phyloP scores from a whole-genome alignment of 2,888 invertebrate species.

The Pachydiplax longipennis region DNA sequence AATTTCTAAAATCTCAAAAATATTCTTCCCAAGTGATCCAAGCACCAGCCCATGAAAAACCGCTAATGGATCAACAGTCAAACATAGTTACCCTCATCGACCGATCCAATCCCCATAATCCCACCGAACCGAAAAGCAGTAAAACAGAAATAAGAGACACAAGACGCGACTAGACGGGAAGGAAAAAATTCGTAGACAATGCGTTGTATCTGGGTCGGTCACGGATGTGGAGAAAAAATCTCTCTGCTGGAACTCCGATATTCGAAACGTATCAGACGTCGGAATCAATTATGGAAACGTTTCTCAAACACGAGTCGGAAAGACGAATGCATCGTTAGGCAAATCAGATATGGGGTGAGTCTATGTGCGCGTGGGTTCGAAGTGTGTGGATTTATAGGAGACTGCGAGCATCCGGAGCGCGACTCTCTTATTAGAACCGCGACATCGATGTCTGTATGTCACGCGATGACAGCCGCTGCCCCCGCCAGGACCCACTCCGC shows the following conservation, averaged over 20 bases:
- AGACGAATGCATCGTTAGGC: not conserved
- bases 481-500: not conserved
- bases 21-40: too few species aligned
- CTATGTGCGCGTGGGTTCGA: too few species aligned
- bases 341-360: not conserved
- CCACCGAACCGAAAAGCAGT: too few species aligned
- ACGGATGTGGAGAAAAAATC: not conserved
- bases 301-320: not conserved
- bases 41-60: too few species aligned
- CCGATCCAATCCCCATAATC: too few species aligned
- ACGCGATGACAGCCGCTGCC: not conserved
- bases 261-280: not conserved
- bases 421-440: not conserved
- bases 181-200: too few species aligned
- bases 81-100: too few species aligned
- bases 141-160: too few species aligned
- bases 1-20: too few species aligned
- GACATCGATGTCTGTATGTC: not conserved
- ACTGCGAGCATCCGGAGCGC: not conserved
- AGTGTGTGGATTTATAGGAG: not conserved
- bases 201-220: too few species aligned
- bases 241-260: not conserved
- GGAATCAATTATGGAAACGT: not conserved
- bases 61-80: too few species aligned
- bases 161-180: too few species aligned